A percentile compares a stretch with the other conserved stretches of the same genome.
phyloP scores from a whole-genome alignment of 2,888 invertebrate species.

The Uropetala carovei region DNA sequence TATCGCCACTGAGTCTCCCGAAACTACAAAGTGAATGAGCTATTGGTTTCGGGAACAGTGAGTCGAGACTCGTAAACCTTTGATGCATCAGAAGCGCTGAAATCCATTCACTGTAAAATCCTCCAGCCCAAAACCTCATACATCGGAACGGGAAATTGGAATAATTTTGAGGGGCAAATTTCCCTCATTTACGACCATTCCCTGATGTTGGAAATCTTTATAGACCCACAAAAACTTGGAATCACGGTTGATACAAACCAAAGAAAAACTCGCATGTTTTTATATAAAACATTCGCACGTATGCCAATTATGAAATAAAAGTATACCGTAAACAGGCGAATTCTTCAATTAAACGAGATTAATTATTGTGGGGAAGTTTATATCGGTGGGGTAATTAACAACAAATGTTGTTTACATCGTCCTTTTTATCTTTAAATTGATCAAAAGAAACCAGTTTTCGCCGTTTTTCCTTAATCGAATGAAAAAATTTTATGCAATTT shows the following conservation, averaged over 20 bases:
- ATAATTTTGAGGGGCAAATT: conserved; percentile 52
- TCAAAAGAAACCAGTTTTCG: too few species aligned
- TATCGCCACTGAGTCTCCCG: conserved; percentile 62
- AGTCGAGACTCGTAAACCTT: conserved; percentile 53
- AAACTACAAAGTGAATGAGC: conserved; percentile 64
- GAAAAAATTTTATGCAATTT: too few species aligned
- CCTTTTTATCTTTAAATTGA: too few species aligned
- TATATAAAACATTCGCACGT: neutral
- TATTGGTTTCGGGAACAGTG: conserved; percentile 59
- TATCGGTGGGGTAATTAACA: too few species aligned
- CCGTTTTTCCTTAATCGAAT: too few species aligned
- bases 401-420: too few species aligned
- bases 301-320: neutral
- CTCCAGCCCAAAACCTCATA: conserved; percentile 20
- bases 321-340: neutral
- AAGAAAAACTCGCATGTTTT: conserved; percentile 6
- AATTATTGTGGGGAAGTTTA: too few species aligned
- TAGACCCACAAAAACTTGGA: conserved; percentile 48
- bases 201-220: conserved; percentile 51
- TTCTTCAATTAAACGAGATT: too few species aligned
- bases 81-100: conserved; percentile 59
- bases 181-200: conserved; percentile 38
- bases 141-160: conserved; percentile 51
- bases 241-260: conserved; percentile 47
- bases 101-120: conserved; percentile 60